phyloP scores from a whole-genome alignment of 2,888 invertebrate species.

The Papilio gigon region DNA sequence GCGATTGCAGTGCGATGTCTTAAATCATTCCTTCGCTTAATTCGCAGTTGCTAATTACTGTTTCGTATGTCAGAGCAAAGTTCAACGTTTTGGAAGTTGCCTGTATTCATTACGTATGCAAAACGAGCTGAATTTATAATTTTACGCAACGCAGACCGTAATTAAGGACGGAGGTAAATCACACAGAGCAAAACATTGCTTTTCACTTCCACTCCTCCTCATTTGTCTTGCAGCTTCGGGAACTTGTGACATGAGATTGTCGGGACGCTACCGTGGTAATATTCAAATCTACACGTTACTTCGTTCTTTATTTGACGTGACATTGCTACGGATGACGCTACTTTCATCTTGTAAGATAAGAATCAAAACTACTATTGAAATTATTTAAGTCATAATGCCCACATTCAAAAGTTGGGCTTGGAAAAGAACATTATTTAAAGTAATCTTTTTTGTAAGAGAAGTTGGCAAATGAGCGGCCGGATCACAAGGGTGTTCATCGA shows the following conservation, averaged over 20 bases:
- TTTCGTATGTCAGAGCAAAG: slow-evolving; percentile 36
- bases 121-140: slow-evolving; percentile 75
- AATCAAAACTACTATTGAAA: too few relatives aligned
- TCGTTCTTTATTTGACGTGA: too few relatives aligned
- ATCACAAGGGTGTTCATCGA: too few relatives aligned
- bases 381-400: too few relatives aligned
- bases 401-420: too few relatives aligned
- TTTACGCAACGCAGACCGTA: slow-evolving; percentile 70
- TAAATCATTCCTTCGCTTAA: slow-evolving; percentile 33
- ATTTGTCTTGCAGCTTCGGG: slow-evolving; percentile 69
- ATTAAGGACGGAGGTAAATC: slow-evolving; percentile 79
- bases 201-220: slow-evolving; percentile 74
- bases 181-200: slow-evolving; percentile 72
- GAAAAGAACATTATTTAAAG: too few relatives aligned
- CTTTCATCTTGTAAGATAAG: too few relatives aligned
- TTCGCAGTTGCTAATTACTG: slow-evolving; percentile 38
- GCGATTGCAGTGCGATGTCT: slow-evolving; percentile 18
- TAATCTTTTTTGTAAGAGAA: too few relatives aligned
- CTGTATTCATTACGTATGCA: slow-evolving; percentile 48
- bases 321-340: too few relatives aligned
- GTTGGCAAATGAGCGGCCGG: too few relatives aligned
- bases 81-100: slow-evolving; percentile 40
- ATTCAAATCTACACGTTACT: too few relatives aligned
- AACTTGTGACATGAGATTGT: slow-evolving; percentile 31
- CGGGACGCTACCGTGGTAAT: background rate